A percentile compares a stretch with the other conserved stretches of the same genome.
Evolutionary conservation across 2,113 vertebrate genomes (phyloP).

Genomic region (Naja naja): DNA sequence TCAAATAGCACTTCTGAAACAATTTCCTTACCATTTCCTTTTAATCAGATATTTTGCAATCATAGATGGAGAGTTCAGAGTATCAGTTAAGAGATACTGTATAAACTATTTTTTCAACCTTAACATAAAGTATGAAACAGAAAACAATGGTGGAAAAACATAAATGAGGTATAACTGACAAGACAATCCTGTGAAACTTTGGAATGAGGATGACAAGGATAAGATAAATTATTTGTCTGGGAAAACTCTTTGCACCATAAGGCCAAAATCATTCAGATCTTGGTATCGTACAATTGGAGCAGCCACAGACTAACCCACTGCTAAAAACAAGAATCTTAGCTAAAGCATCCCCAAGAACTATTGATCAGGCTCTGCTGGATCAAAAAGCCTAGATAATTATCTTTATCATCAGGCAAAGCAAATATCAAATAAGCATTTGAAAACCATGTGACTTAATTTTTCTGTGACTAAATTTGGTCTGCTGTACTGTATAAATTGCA

Average conservation of each 20-base stretch:
- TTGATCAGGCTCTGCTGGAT: not conserved
- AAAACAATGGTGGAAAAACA: not conserved
- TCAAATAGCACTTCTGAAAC: not conserved
- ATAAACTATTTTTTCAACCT: not conserved
- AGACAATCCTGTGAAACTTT: not conserved
- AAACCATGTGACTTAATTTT: not conserved
- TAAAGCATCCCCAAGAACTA: not conserved
- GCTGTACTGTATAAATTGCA: not conserved
- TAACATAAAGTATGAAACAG: not conserved
- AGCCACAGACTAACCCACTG: not conserved
- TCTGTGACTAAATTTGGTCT: not conserved
- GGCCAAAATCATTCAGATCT: not conserved
- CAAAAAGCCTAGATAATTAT: not conserved
- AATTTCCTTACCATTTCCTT: not conserved
- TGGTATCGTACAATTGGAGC: not conserved
- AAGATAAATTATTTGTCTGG: not conserved
- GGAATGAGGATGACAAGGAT: not conserved
- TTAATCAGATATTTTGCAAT: not conserved
- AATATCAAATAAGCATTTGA: not conserved
- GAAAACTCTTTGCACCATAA: not conserved
- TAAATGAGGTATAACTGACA: not conserved
- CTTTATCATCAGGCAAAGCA: not conserved
- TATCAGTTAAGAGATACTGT: not conserved
- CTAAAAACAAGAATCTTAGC: not conserved
- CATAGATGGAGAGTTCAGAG: not conserved